A percentile compares a stretch with the other conserved stretches of the same genome.
Conservation (phyloP, 2,888 invertebrate genomes). For the Hirtodrosophila histrioides region DNA sequence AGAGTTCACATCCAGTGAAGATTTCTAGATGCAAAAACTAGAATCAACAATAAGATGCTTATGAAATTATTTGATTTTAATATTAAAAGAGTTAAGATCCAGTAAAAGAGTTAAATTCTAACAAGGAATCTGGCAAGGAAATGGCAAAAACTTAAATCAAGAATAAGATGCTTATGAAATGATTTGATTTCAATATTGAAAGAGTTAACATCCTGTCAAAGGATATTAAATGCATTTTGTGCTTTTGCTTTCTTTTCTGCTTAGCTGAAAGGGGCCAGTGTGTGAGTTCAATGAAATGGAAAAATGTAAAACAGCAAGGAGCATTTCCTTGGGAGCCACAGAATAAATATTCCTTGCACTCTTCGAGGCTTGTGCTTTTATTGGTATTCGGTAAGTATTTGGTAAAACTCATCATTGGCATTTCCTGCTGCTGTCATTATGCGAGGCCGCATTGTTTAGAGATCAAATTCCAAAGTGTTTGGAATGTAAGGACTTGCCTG, state of each 20-base stretch:
- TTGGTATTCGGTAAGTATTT: constrained; percentile 45
- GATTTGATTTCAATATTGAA: not conserved
- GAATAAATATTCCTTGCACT: constrained; percentile 33
- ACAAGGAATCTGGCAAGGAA: too few species aligned
- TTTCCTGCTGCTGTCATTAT: constrained; percentile 66
- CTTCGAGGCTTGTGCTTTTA: constrained; percentile 24
- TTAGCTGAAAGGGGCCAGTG: not conserved
- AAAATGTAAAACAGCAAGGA: constrained; percentile 31
- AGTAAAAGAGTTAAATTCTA: too few species aligned
- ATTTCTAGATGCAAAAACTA: too few species aligned
- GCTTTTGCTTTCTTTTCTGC: not conserved
- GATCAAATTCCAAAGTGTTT: constrained; percentile 75
- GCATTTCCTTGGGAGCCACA: not conserved
- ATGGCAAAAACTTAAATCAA: too few species aligned
- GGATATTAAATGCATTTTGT: constrained; percentile 60
- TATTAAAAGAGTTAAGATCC: too few species aligned
- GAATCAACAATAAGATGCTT: too few species aligned
- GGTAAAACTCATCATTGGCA: constrained; percentile 67
- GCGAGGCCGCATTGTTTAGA: constrained; percentile 71
- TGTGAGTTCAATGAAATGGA: constrained; percentile 17
- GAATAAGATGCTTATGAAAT: too few species aligned
- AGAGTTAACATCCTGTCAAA: constrained; percentile 56
- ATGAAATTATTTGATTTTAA: too few species aligned
- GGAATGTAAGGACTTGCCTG: constrained; percentile 62
- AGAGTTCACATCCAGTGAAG: too few species aligned